Evolutionary conservation across 2,888 invertebrate genomes (phyloP).

Genomic region (Amiota mariae): DNA sequence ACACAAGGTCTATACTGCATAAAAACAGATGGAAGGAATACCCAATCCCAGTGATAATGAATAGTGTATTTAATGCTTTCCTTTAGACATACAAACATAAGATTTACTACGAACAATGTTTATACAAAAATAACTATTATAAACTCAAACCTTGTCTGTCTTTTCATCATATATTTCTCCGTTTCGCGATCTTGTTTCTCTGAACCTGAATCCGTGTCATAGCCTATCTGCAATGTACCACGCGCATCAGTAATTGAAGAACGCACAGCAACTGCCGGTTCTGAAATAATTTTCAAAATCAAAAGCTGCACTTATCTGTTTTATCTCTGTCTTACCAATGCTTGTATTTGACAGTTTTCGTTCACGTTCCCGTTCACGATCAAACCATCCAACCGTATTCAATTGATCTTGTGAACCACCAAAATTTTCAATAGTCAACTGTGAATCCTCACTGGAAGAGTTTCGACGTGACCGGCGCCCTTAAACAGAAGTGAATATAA

Average conservation of each 20-base stretch:
- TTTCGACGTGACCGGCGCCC: conserved; percentile 89
- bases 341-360: conserved; percentile 74
- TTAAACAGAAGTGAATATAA: conserved; percentile 39
- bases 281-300: conserved; percentile 55
- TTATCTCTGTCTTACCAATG: conserved; percentile 55
- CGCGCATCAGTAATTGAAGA: conserved; percentile 85
- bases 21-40: no score
- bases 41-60: no score
- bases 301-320: neutral
- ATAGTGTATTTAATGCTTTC: no score
- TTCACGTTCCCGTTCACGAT: conserved; percentile 73
- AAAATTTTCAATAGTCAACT: conserved; percentile 93
- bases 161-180: conserved; percentile 76
- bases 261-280: conserved; percentile 81
- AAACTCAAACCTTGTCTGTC: conserved; percentile 77
- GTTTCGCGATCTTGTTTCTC: conserved; percentile 79
- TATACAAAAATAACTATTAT: conserved; percentile 39
- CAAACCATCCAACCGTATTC: conserved; percentile 87
- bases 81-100: no score
- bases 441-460: conserved; percentile 89
- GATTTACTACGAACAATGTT: no score
- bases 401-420: conserved; percentile 93
- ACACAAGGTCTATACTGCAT: no score
- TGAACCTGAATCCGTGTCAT: conserved; percentile 77
- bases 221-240: conserved; percentile 81